Percentiles rank a stretch among this genome's conserved stretches.
These are phyloP conservation scores for Pedicia rivosa DNA, from an alignment of 2,888 invertebrate genomes.

Conservation along the genomic window DNA sequence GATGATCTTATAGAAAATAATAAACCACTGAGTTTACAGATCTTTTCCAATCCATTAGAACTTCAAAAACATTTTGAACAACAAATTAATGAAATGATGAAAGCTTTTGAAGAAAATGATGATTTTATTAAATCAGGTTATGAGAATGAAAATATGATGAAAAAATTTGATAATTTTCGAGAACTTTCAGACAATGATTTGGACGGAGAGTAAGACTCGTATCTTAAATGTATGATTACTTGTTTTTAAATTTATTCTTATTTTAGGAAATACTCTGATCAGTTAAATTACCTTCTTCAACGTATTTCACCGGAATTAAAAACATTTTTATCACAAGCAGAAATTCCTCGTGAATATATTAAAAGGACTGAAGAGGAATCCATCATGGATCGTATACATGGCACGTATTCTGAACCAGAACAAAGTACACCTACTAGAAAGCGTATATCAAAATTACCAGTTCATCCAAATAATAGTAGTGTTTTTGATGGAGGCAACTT, in stretches of 20 bases:
- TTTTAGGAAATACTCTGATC: conserved; percentile 17
- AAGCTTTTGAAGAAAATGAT: conserved; percentile 30
- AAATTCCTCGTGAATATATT: conserved; percentile 6
- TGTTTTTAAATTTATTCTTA: neutral
- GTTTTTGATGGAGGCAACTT: neutral
- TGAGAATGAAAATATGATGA: conserved; percentile 22
- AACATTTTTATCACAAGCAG: too few species aligned
- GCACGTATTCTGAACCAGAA: conserved; percentile 22
- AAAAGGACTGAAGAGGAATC: conserved; percentile 24
- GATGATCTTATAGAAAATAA: conserved; percentile 29
- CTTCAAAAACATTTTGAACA: conserved; percentile 43
- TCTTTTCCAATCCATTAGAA: conserved; percentile 42
- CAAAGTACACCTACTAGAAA: conserved; percentile 17
- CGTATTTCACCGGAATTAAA: conserved; percentile 21
- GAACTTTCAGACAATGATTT: conserved; percentile 29
- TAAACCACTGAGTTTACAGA: conserved; percentile 33
- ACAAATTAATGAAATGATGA: conserved; percentile 40
- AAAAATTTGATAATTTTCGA: conserved; percentile 8
- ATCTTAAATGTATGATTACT: neutral
- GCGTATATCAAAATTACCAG: conserved; percentile 10
- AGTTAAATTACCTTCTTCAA: conserved; percentile 26
- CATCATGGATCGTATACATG: conserved; percentile 28
- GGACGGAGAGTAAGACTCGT: conserved; percentile 36
- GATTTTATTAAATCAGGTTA: conserved; percentile 19
- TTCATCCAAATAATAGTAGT: neutral